Percentiles rank a stretch among this genome's conserved stretches.
Evolutionary conservation across 2,888 invertebrate genomes (phyloP).

Genomic region (Scaptomyza caliginosa): DNA sequence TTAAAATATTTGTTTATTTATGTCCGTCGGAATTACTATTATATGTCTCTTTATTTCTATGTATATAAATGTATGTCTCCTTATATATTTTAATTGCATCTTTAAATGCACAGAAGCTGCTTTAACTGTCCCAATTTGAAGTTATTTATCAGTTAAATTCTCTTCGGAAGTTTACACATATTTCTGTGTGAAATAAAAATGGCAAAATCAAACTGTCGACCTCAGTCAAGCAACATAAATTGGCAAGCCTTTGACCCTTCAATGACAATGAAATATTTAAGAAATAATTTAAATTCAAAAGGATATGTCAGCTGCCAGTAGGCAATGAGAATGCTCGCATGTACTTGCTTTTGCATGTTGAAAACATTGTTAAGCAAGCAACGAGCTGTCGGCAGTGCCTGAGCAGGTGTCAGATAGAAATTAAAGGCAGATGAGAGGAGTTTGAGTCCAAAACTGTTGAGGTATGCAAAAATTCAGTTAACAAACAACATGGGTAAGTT

Average conservation of each 20-base stretch:
- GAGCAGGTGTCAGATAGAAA: constrained; percentile 1
- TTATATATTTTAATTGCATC: neutral
- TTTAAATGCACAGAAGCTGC: neutral
- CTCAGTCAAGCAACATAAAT: constrained; percentile 10
- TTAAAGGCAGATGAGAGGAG: constrained; percentile 16
- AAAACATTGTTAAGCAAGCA: neutral
- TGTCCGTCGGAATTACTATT: neutral
- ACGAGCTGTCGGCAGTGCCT: neutral
- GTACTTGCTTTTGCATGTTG: neutral
- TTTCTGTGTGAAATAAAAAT: neutral
- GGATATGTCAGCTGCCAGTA: neutral
- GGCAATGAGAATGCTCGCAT: neutral
- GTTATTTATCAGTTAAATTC: neutral
- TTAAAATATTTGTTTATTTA: neutral
- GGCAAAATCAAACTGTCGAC: constrained; percentile 1
- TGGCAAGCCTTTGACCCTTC: constrained; percentile 15
- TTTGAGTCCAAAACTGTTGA: constrained; percentile 9
- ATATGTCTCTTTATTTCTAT: neutral
- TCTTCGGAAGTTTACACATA: neutral
- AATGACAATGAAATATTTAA: neutral
- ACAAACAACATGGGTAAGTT: constrained; percentile 39
- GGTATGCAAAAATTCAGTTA: constrained; percentile 18
- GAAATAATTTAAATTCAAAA: neutral
- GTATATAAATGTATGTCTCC: neutral
- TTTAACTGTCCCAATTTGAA: neutral